Evolutionary conservation across 2,113 vertebrate species (phyloP), one percentile per base, ranked within the genome.

Genomic region (Alligator sinensis): DNA sequence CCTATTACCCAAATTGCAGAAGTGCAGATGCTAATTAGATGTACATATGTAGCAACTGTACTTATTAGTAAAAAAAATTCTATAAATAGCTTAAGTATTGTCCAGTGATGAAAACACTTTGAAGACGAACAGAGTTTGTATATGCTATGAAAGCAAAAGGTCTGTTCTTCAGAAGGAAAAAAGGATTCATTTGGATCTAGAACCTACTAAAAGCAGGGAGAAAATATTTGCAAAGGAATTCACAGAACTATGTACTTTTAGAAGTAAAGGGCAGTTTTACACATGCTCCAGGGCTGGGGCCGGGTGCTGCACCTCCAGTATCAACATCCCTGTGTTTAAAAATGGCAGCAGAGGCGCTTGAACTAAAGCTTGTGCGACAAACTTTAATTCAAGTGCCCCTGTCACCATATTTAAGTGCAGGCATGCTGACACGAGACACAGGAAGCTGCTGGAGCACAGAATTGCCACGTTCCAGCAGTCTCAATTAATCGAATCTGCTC

Each of bases 1-100:
- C 0, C 74, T 60, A 74, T 5, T 22, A 3, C n/a, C n/a, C n/a
- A n/a, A n/a, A n/a, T n/a, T n/a, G n/a, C n/a, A n/a, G n/a, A n/a
- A n/a, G n/a, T n/a, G n/a, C n/a, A n/a, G 22, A 11, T 5, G 55
- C 1, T 1, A 28, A 75, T n/a, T 1, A 80, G 0, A 3, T 4
- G 83, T 70, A 88, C 21, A 34, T 0, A 25, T 21, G 28, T 10
- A 0, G 0, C 3, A 75, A 15, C 30, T 75, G 12, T 60, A 24
- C 24, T 75, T 55, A 59, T 7, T n/a, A 9, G 38, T 88, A 27
- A 92, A 17, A 24, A 59, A 60, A 19, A 28, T 17, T 60, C 81
- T 19, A 64, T 62, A 74, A 64, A 80, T 28, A 58, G 38, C 58
- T 80, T 47, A 86, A 2, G 1, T 34, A 25, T 11, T 81, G 12